Evolutionary conservation across 2,797 vertebrate species (phyloP).

Genomic region (Acanthis flammea): DNA sequence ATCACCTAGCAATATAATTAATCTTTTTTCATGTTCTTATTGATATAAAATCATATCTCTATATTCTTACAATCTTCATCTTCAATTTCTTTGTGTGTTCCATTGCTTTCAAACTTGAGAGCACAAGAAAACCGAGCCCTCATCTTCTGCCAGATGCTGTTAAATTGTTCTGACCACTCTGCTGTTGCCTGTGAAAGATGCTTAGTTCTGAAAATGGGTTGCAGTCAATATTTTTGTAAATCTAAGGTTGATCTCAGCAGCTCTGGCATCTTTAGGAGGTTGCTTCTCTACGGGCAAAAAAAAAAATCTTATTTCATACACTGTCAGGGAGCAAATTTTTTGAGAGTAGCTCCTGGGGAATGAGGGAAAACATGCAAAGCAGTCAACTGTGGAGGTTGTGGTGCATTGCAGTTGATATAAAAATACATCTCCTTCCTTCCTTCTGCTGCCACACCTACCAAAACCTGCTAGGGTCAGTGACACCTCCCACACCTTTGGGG

Average conservation of each 20-base stretch:
- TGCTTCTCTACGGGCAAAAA: background rate
- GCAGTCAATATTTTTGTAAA: rapidly evolving
- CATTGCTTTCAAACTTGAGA: background rate
- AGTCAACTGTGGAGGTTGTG: background rate
- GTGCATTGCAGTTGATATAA: background rate
- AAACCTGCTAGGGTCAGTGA: background rate
- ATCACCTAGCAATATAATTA: background rate
- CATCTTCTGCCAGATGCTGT: background rate
- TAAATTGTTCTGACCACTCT: background rate
- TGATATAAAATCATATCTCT: background rate
- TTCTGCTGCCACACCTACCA: background rate
- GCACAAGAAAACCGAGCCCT: background rate
- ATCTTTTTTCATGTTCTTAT: background rate
- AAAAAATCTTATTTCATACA: background rate
- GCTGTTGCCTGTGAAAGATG: background rate
- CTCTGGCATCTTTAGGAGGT: background rate
- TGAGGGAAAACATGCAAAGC: background rate
- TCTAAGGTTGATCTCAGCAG: background rate
- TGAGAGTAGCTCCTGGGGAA: background rate
- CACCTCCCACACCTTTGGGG: background rate
- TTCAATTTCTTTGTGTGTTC: background rate
- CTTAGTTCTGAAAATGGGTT: background rate
- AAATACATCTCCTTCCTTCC: background rate
- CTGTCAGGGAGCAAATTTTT: background rate
- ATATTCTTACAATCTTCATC: background rate